A percentile compares a stretch with the other conserved stretches of the same genome.
Conservation (phyloP, 1,140 invertebrate species). For the Zophobas morio region DNA sequence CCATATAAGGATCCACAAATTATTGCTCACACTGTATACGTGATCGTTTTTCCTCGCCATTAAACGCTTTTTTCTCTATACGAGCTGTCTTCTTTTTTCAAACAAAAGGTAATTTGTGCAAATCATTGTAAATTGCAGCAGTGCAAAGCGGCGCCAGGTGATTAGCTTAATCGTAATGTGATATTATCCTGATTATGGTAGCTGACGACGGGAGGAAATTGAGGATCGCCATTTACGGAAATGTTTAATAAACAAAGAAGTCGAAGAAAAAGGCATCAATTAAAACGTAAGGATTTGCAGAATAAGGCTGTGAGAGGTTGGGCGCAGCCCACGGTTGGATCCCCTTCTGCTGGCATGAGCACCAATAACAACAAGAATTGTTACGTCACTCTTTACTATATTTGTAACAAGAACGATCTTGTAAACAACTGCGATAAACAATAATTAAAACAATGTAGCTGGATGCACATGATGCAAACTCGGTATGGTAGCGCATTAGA, state of each 20-base stretch:
- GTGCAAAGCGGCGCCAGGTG: constrained; percentile 10
- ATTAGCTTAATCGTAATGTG: neutral
- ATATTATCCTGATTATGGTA: constrained; percentile 32
- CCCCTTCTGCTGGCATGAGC: constrained; percentile 26
- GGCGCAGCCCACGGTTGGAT: constrained; percentile 17
- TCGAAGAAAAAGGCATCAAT: constrained; percentile 28
- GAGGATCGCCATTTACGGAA: constrained; percentile 23
- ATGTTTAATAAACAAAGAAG: constrained; percentile 19
- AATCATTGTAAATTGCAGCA: constrained; percentile 27
- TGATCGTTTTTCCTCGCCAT: constrained; percentile 32
- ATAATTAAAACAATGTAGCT: constrained; percentile 8
- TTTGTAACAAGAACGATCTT: constrained; percentile 24
- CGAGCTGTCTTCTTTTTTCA: constrained; percentile 5
- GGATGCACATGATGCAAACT: constrained; percentile 1
- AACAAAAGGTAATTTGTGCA: constrained; percentile 36
- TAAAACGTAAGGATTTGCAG: constrained; percentile 33
- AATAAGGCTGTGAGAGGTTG: constrained; percentile 35
- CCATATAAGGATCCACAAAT: constrained; percentile 47
- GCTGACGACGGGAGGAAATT: constrained; percentile 10
- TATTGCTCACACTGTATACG: constrained; percentile 41
- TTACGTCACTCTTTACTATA: constrained; percentile 34
- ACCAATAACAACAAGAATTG: constrained; percentile 37
- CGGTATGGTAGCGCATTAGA: no score
- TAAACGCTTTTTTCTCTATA: constrained; percentile 6
- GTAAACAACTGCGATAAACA: constrained; percentile 27